Evolutionary conservation across 2,888 invertebrate species (phyloP).

Genomic region (Rhagophthalmus giganteus): DNA sequence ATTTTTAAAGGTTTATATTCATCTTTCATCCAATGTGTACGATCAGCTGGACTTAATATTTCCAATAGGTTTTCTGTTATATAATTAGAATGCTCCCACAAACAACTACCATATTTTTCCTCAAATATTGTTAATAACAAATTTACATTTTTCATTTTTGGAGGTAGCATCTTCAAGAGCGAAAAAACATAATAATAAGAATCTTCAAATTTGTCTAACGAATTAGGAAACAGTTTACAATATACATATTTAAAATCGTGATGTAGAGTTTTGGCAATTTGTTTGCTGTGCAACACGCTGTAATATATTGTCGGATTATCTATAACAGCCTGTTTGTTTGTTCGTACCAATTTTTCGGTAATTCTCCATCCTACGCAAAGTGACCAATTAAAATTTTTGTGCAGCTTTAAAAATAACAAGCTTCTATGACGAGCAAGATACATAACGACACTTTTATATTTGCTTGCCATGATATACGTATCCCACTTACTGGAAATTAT

Average conservation of each 20-base stretch:
- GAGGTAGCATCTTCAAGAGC: neutral
- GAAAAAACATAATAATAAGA: neutral
- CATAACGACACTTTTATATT: conserved; percentile 9
- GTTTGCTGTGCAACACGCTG: conserved; percentile 7
- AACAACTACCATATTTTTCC: conserved; percentile 2
- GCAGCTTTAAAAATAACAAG: conserved; percentile 21
- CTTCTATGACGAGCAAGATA: conserved; percentile 8
- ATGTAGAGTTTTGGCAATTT: conserved; percentile 9
- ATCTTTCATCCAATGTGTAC: conserved; percentile 1
- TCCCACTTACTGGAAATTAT: neutral
- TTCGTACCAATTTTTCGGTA: conserved; percentile 20
- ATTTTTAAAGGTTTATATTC: neutral
- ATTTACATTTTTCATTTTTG: neutral
- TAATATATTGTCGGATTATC: conserved; percentile 1
- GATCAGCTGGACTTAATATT: conserved; percentile 3
- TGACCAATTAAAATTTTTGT: conserved; percentile 8
- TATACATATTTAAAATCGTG: conserved; percentile 10
- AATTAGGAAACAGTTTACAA: conserved; percentile 7
- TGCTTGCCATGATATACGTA: neutral
- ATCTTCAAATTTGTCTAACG: conserved; percentile 5
- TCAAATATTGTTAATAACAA: conserved; percentile 8
- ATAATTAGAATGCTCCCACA: conserved; percentile 13
- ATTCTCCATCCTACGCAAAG: conserved; percentile 14
- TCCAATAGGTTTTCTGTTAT: conserved; percentile 6
- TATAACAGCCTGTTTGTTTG: conserved; percentile 10